These are phyloP conservation scores for Styela plicata DNA, from an alignment of 23 tunicate genomes.

Conservation along the genomic window DNA sequence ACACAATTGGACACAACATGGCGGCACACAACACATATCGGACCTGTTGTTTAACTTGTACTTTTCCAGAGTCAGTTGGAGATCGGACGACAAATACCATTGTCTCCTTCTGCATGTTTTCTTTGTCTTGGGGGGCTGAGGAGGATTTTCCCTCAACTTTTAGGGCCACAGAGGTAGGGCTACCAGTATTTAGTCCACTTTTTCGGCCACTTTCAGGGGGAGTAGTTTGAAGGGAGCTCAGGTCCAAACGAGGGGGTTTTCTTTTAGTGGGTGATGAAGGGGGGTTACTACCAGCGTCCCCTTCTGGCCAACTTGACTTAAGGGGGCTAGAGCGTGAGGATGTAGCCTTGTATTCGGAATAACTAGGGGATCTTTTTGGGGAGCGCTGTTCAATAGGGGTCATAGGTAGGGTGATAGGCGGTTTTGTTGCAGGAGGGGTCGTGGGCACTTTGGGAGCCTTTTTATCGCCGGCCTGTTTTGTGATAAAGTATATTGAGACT, in stretches of 20 bases:
- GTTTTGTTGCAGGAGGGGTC: slow-evolving; percentile 31
- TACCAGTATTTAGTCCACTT: background rate
- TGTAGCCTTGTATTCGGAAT: slow-evolving; percentile 2
- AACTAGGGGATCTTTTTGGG: background rate
- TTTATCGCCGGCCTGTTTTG: background rate
- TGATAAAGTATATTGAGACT: background rate
- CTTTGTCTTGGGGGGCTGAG: slow-evolving; percentile 30
- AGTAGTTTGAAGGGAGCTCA: slow-evolving; percentile 16
- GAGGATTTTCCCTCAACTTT: slow-evolving; percentile 21
- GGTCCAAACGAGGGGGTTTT: slow-evolving; percentile 30
- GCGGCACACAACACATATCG: background rate
- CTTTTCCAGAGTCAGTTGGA: slow-evolving; percentile 41
- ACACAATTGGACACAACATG: background rate
- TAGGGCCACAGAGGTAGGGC: slow-evolving; percentile 30
- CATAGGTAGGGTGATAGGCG: slow-evolving; percentile 37
- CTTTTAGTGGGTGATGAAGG: slow-evolving; percentile 37
- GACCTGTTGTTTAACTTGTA: slow-evolving; percentile 26
- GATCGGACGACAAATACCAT: slow-evolving; percentile 66
- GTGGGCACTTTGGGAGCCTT: background rate
- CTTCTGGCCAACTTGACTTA: slow-evolving; percentile 1
- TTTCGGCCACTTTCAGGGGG: background rate
- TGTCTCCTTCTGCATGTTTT: too few species aligned
- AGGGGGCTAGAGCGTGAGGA: slow-evolving; percentile 8
- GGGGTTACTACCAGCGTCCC: background rate
- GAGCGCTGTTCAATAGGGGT: slow-evolving; percentile 14